Conservation (phyloP, 2,113 vertebrate species). For the Fulmarus glacialis region DNA sequence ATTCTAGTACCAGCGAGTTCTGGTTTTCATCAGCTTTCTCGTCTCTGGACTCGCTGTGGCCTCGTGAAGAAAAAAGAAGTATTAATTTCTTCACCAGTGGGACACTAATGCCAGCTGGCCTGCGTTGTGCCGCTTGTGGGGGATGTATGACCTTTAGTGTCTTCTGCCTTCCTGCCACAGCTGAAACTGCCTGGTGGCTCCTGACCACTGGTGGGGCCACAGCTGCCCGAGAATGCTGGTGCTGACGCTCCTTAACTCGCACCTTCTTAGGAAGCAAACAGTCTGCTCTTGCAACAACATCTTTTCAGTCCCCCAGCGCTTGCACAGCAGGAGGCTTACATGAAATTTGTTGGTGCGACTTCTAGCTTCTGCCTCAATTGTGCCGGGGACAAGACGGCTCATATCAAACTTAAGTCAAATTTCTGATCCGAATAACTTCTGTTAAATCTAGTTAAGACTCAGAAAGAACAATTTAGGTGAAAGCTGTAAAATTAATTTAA, state of each 20-base stretch:
- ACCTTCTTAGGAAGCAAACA: neutral
- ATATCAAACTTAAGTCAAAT: neutral
- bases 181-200: neutral
- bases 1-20: neutral
- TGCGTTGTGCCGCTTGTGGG: neutral
- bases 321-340: neutral
- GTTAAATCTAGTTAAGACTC: neutral
- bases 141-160: neutral
- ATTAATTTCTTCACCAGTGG: neutral
- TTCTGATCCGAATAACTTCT: neutral
- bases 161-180: neutral
- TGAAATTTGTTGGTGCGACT: neutral
- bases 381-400: neutral
- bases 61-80: neutral
- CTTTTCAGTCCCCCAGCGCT: neutral
- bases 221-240: accelerated
- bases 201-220: accelerated
- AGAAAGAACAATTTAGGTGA: neutral
- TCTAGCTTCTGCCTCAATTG: neutral
- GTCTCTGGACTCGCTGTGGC: neutral
- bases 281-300: neutral
- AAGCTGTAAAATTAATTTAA: neutral
- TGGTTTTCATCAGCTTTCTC: neutral
- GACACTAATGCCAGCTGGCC: neutral
- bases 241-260: neutral